Conservation (phyloP, 1,140 invertebrate species). For the Centruroides sculpturatus region DNA sequence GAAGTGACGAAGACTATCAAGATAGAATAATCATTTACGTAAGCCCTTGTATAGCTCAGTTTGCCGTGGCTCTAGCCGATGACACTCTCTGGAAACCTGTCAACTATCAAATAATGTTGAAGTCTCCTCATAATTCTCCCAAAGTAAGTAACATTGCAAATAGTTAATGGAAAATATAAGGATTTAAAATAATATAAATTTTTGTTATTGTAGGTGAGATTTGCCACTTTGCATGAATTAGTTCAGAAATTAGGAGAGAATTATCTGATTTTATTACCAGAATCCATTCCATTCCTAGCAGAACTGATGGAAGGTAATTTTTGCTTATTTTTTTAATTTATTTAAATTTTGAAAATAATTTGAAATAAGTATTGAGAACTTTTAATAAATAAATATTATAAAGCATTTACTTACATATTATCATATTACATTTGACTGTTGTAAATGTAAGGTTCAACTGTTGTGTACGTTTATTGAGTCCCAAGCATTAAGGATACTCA, state of each 20-base stretch:
- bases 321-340: no score
- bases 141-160: conserved; percentile 24
- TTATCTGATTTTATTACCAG: conserved; percentile 31
- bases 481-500: no score
- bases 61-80: conserved; percentile 62
- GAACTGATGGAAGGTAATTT: conserved; percentile 31
- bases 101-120: conserved; percentile 75
- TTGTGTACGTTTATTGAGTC: no score
- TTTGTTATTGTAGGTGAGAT: conserved; percentile 6
- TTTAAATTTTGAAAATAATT: no score
- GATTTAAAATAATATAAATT: no score
- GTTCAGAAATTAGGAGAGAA: conserved; percentile 30
- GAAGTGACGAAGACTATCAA: conserved; percentile 42
- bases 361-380: no score
- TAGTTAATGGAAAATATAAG: conserved; percentile 14
- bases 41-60: conserved; percentile 60
- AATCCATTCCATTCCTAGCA: conserved; percentile 36
- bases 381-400: no score
- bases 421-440: no score
- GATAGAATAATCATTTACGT: conserved; percentile 44
- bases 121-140: conserved; percentile 57
- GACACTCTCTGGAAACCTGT: conserved; percentile 75
- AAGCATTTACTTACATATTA: no score
- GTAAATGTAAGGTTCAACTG: no score
- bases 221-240: conserved; percentile 28